phyloP scores from a whole-genome alignment of 2,888 invertebrate species.

The Cremastobaeus sp. region DNA sequence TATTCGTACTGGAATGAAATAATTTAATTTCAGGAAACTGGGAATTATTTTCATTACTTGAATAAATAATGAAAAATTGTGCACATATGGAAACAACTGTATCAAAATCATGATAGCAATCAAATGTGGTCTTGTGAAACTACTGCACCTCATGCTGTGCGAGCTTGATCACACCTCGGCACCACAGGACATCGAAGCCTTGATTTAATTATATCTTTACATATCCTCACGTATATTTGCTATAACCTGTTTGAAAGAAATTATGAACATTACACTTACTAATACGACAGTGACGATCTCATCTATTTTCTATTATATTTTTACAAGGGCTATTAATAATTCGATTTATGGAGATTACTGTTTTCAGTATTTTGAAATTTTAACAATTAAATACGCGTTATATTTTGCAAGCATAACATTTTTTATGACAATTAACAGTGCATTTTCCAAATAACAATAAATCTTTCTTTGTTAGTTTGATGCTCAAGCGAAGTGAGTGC shows the following conservation, averaged over 20 bases:
- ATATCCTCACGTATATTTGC: constrained; percentile 60
- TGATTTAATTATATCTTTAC: constrained; percentile 73
- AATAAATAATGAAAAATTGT: constrained; percentile 41
- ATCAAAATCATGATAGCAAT: constrained; percentile 65
- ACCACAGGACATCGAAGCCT: constrained; percentile 70
- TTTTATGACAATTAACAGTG: too few relatives aligned
- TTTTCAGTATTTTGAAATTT: too few relatives aligned
- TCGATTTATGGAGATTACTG: too few relatives aligned
- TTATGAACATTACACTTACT: constrained; percentile 56
- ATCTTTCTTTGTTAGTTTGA: too few relatives aligned
- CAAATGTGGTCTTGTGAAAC: constrained; percentile 61
- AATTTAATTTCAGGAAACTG: constrained; percentile 10
- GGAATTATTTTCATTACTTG: constrained; percentile 27
- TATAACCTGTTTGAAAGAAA: constrained; percentile 63
- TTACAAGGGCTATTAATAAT: too few relatives aligned
- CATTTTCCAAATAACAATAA: too few relatives aligned
- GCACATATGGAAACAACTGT: constrained; percentile 64
- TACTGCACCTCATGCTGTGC: constrained; percentile 71
- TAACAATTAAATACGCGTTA: too few relatives aligned
- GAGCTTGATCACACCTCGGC: constrained; percentile 73
- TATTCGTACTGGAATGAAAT: too few relatives aligned
- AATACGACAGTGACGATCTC: constrained; percentile 60
- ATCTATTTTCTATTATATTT: constrained; percentile 30
- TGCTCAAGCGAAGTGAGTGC: too few relatives aligned
- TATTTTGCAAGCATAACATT: too few relatives aligned